Evolutionary conservation across 2,888 invertebrate species (phyloP), one percentile per base, ranked within the genome.

Genomic region (Chymomyza amoena): DNA sequence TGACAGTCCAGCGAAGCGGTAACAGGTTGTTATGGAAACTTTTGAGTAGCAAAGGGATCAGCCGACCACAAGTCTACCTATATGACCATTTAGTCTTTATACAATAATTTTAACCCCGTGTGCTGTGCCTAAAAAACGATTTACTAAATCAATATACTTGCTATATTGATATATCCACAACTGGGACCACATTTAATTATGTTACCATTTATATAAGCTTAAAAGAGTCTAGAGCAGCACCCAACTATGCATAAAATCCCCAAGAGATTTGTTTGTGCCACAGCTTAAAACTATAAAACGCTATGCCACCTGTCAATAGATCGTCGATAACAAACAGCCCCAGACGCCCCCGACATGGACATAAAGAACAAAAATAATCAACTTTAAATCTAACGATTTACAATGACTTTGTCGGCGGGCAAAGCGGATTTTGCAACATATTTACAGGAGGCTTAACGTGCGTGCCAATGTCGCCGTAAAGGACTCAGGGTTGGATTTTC

Each of bases 381-480:
- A 77, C 70, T 75, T 80, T 72, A 77, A 80, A 77, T 77, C 78
- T 77, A 72, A 77, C 80, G 77, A 78, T 78, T 78, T 80, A 80
- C 75, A 79, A 72, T 45, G 59, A 16, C 66, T 51, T 52, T 61
- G 66, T 39, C 39, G 51, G 71, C 51, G 64, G 62, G 67, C 28
- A 77, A 71, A 75, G 79, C 75, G 75, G 75, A 79, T 80, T 80
- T 75, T 50, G 52, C 36, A 64, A 66, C 69, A 70, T 74, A 79
- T 78, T 78, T 78, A 77, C 74, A 79, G 74, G 67, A 71, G 64
- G 75, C 77, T 78, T 79, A 79, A 72, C 80, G 72, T 71, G 70
- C 63, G 72, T 69, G 74, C 71, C 54, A 20, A 54, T 6, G 18
- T 54, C 18, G 54, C 16, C 5, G 57, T 54, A 4, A 50, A 45